Evolutionary conservation across 2,113 vertebrate species (phyloP).

Genomic region (Esox niger): DNA sequence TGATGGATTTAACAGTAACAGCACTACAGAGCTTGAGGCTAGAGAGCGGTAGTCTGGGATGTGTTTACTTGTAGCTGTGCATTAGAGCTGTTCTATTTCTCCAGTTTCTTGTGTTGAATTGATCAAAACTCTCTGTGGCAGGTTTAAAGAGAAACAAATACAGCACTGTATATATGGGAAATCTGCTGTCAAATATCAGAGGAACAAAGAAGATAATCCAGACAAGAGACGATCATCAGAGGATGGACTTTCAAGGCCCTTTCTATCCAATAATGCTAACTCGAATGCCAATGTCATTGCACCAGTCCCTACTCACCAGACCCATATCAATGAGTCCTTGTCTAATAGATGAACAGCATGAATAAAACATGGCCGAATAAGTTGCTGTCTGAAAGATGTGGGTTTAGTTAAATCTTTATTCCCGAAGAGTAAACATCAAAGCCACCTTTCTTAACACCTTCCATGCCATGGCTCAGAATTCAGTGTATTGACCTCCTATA

Average conservation of each 20-base stretch:
- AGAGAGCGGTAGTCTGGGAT: no score
- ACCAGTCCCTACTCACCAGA: background rate
- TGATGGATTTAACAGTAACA: no score
- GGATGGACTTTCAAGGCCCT: background rate
- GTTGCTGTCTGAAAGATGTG: background rate
- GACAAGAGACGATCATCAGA: background rate
- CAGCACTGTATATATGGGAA: background rate
- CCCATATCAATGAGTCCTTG: background rate
- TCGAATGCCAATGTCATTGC: no score
- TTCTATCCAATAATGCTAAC: background rate
- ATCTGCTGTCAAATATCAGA: background rate
- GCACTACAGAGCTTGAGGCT: no score
- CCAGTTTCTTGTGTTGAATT: background rate
- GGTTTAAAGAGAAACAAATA: background rate
- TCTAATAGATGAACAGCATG: background rate
- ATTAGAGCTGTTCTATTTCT: background rate
- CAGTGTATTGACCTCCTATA: no score
- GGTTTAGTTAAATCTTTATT: background rate
- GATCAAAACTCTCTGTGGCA: background rate
- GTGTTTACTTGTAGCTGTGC: background rate
- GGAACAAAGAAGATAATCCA: background rate
- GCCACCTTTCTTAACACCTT: background rate
- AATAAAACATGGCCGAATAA: background rate
- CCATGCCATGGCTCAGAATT: background rate
- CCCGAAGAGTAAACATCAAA: background rate